Percentiles rank a stretch among this genome's conserved stretches.
phyloP scores from a whole-genome alignment of 92 coral and sea anemone species.

The Actinostola sp. region DNA sequence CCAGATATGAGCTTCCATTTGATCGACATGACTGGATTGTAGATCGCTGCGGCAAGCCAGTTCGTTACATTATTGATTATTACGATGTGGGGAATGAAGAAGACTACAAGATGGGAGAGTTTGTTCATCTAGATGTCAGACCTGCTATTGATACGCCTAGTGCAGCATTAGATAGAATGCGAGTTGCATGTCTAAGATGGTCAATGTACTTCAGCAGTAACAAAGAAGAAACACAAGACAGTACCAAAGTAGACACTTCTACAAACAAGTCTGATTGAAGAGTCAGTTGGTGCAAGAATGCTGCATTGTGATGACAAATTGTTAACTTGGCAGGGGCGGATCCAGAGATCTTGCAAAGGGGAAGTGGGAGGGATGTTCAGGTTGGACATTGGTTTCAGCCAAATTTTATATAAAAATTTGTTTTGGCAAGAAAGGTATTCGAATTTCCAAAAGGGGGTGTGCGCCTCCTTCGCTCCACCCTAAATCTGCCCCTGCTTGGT shows the following conservation, averaged over 20 bases:
- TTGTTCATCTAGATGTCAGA: constrained; percentile 91
- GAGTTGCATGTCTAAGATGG: constrained; percentile 92
- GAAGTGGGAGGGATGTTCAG: too few relatives aligned
- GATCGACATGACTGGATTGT: constrained; percentile 98
- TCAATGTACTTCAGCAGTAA: constrained; percentile 74
- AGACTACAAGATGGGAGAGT: constrained; percentile 89
- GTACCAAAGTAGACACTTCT: background rate
- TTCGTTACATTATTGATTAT: constrained; percentile 95
- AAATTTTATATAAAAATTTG: too few relatives aligned
- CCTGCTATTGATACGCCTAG: constrained; percentile 91
- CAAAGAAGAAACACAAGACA: constrained; percentile 43
- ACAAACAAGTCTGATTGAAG: constrained; percentile 19
- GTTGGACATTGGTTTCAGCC: too few relatives aligned
- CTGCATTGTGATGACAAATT: too few relatives aligned
- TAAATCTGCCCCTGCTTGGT: too few relatives aligned
- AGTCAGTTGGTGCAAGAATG: background rate
- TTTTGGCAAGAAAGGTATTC: too few relatives aligned
- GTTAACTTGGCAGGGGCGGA: too few relatives aligned
- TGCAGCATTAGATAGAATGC: constrained; percentile 86
- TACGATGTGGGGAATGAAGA: constrained; percentile 96
- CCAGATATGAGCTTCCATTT: constrained; percentile 94
- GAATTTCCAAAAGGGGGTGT: too few relatives aligned
- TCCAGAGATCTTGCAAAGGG: too few relatives aligned
- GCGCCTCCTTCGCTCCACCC: too few relatives aligned
- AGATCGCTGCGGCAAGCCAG: constrained; percentile 91